phyloP scores from a whole-genome alignment of 2,888 invertebrate genomes.

The Strigamia maritima region DNA sequence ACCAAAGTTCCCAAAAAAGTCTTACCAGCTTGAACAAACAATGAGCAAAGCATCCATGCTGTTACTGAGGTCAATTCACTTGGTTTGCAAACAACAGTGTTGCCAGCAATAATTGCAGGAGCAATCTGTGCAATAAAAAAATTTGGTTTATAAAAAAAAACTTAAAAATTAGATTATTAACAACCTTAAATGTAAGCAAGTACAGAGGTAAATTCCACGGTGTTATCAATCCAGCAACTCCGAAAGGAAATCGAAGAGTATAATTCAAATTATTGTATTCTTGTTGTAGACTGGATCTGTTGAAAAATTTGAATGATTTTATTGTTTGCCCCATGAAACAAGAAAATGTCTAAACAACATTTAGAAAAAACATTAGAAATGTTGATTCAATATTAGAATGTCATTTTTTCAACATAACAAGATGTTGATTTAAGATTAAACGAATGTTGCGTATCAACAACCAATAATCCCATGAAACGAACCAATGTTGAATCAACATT shows the following conservation, averaged over 20 bases:
- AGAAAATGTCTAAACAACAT: no score
- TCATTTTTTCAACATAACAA: no score
- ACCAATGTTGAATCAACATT: no score
- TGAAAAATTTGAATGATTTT: no score
- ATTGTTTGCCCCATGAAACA: no score
- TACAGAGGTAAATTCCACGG: conserved; percentile 61
- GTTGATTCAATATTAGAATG: no score
- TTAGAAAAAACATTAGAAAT: no score
- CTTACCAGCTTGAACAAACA: conserved; percentile 55
- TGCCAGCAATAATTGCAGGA: conserved; percentile 55
- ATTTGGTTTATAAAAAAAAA: not conserved
- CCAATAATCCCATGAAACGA: no score
- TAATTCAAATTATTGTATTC: conserved; percentile 53
- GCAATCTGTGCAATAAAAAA: conserved; percentile 48
- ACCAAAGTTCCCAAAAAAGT: no score
- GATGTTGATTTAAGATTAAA: no score
- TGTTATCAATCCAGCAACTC: conserved; percentile 58
- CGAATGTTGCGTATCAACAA: no score
- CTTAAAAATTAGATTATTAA: not conserved
- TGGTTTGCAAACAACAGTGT: conserved; percentile 59
- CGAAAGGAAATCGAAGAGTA: conserved; percentile 55
- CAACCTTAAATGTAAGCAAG: conserved; percentile 57
- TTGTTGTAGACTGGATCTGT: not conserved
- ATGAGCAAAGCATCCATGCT: conserved; percentile 56
- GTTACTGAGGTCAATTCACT: conserved; percentile 60